Base-by-base conservation (phyloP, 2,888 invertebrate species). In the Chymomyza procnemis region DNA sequence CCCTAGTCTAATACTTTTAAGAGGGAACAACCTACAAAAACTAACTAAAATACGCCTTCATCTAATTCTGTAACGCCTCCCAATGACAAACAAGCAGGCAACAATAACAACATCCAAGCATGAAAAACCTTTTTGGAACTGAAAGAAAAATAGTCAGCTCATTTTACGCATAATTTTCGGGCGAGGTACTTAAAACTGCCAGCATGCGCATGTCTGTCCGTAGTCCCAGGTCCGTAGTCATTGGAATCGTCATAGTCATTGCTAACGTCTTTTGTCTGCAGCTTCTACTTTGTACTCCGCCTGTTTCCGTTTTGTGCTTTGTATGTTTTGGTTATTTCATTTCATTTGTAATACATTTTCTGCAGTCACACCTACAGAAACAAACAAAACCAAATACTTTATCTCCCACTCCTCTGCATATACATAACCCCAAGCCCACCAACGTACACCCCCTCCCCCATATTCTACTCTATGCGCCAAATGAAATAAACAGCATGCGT, bases 291-390 rank as follows among this genome's bases (percentile, higher is more conserved):
- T 9, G 34, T 12, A 41, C 34, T 73, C 70, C 74, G 76, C 76
- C 73, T 71, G 79, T 69, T 76, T 67, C 64, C 73, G 18, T 22
- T 18, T 18, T 54, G 52, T 21, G 54, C 54, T 41, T 41, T 65
- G 22, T 48, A 6, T 57, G 26, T 26, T 26, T 58, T 62, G 75
- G 64, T 75, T 59, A 79, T 74, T 76, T 60, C 58, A 73, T 67
- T 73, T 82, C 80, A 82, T 85, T 82, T 82, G 85, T 82, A 78
- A 79, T 73, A 80, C 76, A 74, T 67, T 74, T 74, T 79, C 71
- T 63, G 67, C 72, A 79, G 80, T 83, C 84, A 82, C 81, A 82
- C 81, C 81, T 83, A 78, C 79, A 67, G 56, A 34, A 41, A 57
- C n/a, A n/a, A n/a, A n/a, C 26, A 55, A 16, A 54, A 18, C 14